Evolutionary conservation across 2,113 vertebrate genomes (phyloP).

Genomic region (Odontophorus gujanensis): DNA sequence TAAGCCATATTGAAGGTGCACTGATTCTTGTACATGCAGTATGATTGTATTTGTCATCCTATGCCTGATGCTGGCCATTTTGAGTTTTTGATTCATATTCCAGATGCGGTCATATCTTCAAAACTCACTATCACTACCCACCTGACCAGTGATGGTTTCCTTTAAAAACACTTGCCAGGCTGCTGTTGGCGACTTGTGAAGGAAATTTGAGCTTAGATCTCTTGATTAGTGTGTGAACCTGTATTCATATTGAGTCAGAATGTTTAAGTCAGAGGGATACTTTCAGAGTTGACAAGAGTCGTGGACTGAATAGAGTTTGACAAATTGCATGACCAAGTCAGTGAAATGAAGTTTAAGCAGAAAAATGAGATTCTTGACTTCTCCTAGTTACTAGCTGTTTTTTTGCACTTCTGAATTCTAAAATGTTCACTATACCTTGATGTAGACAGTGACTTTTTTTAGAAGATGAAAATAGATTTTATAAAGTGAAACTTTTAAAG

Average conservation of each 20-base stretch:
- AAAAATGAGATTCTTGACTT: not conserved
- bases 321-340: not conserved
- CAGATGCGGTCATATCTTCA: conserved; percentile 15
- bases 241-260: not conserved
- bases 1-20: not conserved
- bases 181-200: not conserved
- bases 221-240: not conserved
- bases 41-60: not conserved
- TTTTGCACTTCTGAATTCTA: rapidly evolving
- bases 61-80: not conserved
- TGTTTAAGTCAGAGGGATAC: not conserved
- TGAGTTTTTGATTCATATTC: conserved; percentile 3
- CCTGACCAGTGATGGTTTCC: not conserved
- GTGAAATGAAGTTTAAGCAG: not conserved
- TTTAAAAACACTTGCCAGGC: not conserved
- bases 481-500: not conserved
- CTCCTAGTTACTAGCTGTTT: not conserved
- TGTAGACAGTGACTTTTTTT: not conserved
- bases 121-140: not conserved
- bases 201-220: not conserved
- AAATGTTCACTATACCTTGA: not conserved
- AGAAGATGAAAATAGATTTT: not conserved
- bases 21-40: not conserved
- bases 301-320: not conserved
- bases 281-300: not conserved